Conservation (phyloP, 1,140 invertebrate genomes). For the Yoshiicerus persimilis region DNA sequence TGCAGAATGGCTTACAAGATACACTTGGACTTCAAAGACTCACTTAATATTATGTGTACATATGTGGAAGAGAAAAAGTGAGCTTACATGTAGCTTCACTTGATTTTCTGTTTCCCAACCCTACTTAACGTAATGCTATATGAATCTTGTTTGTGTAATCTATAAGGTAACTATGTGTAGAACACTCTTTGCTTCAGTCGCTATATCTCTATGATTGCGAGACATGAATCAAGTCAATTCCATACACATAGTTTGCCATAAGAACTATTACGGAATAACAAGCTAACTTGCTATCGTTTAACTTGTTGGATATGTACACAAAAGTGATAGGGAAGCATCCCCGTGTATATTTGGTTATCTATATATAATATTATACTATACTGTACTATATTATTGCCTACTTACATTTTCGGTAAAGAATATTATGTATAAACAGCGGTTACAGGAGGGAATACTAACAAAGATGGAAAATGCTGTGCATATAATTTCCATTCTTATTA, state of each 20-base stretch:
- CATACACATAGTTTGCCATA: background rate
- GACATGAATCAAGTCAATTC: background rate
- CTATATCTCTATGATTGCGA: background rate
- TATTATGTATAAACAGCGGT: too few relatives aligned
- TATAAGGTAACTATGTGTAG: too few relatives aligned
- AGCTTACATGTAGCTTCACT: background rate
- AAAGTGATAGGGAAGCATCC: background rate
- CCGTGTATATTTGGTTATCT: background rate
- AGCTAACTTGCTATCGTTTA: background rate
- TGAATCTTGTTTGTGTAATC: too few relatives aligned
- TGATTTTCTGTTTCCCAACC: background rate
- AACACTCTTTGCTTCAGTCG: too few relatives aligned
- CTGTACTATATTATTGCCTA: too few relatives aligned
- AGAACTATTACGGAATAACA: background rate
- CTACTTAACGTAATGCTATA: too few relatives aligned
- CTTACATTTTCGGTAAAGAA: too few relatives aligned
- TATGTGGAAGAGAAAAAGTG: background rate
- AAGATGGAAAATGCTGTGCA: too few relatives aligned
- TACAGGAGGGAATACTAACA: too few relatives aligned
- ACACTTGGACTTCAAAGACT: background rate
- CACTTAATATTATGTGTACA: background rate
- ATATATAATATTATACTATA: too few relatives aligned
- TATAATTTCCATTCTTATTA: too few relatives aligned
- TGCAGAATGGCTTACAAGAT: background rate
- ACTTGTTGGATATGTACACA: background rate